Evolutionary conservation across 2,113 vertebrate genomes (phyloP).

Genomic region (Bettongia penicillata): DNA sequence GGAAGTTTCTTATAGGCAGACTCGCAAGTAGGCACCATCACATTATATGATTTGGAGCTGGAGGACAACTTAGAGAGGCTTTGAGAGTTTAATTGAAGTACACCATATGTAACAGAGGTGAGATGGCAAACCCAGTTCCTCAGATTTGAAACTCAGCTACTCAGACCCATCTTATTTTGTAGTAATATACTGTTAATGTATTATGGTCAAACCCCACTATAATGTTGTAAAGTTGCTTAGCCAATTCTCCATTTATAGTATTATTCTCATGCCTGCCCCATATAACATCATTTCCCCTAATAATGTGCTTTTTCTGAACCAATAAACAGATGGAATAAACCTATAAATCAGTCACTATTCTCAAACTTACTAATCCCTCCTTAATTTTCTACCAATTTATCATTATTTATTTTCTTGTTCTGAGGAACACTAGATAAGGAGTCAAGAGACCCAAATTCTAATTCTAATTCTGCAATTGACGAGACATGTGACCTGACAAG

Average conservation of each 20-base stretch:
- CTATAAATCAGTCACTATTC: neutral
- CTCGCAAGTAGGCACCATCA: too few species aligned
- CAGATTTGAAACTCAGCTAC: neutral
- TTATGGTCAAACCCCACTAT: neutral
- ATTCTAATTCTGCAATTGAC: neutral
- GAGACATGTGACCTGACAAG: neutral
- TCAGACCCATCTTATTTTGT: neutral
- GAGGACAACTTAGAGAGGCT: neutral
- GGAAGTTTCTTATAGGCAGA: neutral
- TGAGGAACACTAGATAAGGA: neutral
- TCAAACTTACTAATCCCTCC: neutral
- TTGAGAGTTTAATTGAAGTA: neutral
- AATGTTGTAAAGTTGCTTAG: neutral
- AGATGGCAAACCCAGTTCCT: neutral
- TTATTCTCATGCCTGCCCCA: neutral
- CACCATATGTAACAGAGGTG: neutral
- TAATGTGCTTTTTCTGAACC: neutral
- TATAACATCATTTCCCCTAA: neutral
- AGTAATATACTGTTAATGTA: neutral
- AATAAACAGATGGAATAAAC: neutral
- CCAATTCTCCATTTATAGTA: neutral
- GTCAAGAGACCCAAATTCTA: slow-evolving; percentile 7
- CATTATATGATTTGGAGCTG: neutral
- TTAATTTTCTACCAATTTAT: neutral
- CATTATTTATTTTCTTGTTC: neutral